These are phyloP conservation scores for Notiomystis cincta DNA, from an alignment of 2,113 vertebrate species.

Conservation along the genomic window DNA sequence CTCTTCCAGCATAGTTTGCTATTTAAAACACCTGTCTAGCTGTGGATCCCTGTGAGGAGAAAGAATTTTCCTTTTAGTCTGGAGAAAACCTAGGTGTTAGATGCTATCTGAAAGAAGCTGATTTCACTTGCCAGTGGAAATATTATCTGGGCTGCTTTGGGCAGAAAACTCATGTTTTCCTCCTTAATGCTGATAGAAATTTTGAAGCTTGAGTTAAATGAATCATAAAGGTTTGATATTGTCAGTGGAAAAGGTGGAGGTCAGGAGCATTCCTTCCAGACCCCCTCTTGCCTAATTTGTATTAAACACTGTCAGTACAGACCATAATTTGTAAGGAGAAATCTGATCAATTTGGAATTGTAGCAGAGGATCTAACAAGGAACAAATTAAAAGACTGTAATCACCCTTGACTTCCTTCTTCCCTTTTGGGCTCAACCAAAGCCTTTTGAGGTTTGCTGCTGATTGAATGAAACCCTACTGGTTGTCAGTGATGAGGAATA, in stretches of 20 bases:
- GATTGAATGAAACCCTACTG: conserved; percentile 1
- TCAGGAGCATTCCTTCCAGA: neutral
- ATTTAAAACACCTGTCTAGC: neutral
- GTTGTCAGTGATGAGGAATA: conserved; percentile 29
- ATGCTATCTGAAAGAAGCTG: neutral
- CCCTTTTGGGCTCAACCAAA: neutral
- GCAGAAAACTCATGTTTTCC: neutral
- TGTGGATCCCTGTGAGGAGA: neutral
- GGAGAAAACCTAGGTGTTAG: neutral
- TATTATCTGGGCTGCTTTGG: neutral
- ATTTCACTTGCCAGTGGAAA: neutral
- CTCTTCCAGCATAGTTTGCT: neutral
- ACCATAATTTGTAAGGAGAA: neutral
- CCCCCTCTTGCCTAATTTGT: neutral
- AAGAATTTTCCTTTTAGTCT: neutral
- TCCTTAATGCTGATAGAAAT: neutral
- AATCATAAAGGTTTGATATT: neutral
- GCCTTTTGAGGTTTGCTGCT: conserved; percentile 18
- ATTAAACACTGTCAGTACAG: neutral
- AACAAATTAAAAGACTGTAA: neutral
- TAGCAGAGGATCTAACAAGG: neutral
- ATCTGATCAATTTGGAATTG: neutral
- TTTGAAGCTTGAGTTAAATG: neutral
- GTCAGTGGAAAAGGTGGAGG: neutral
- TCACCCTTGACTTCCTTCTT: neutral